Evolutionary conservation across 2,113 vertebrate species (phyloP).

Genomic region (Aspiorhynchus laticeps): DNA sequence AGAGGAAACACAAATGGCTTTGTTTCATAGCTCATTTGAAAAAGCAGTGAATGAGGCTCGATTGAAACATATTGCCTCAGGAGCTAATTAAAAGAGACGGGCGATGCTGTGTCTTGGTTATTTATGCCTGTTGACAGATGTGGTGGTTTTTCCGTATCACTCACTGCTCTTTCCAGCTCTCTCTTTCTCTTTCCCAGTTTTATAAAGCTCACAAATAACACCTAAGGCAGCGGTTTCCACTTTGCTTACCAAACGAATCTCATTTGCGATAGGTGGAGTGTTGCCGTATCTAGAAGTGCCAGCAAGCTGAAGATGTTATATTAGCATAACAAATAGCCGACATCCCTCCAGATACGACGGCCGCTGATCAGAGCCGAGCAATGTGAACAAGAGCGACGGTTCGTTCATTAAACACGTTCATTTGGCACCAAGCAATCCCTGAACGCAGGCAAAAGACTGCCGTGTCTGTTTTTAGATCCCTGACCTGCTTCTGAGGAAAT

Average conservation of each 20-base stretch:
- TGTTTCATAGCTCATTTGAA: constrained; percentile 65
- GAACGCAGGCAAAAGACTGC: constrained; percentile 54
- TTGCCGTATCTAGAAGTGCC: constrained; percentile 20
- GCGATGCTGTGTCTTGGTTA: constrained; percentile 61
- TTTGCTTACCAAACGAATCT: constrained; percentile 45
- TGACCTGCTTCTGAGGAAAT: constrained; percentile 64
- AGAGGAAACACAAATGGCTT: constrained; percentile 58
- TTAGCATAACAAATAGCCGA: constrained; percentile 57
- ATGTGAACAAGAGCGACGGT: constrained; percentile 23
- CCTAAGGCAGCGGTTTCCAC: constrained; percentile 21
- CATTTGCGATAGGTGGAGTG: constrained; percentile 37
- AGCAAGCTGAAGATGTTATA: constrained; percentile 44
- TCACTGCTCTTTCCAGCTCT: constrained; percentile 47
- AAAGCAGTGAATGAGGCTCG: constrained; percentile 59
- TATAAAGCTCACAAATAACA: constrained; percentile 15
- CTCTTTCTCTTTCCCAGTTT: constrained; percentile 5
- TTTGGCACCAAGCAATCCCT: constrained; percentile 42
- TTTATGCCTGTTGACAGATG: constrained; percentile 67
- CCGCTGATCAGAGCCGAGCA: constrained; percentile 20
- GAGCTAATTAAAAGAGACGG: constrained; percentile 68
- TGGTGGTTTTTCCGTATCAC: constrained; percentile 50
- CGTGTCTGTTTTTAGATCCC: constrained; percentile 56
- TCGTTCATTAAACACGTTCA: constrained; percentile 50
- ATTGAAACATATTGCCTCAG: constrained; percentile 60
- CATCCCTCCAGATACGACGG: constrained; percentile 49